phyloP scores from a whole-genome alignment of 2,888 invertebrate species.

The Epinotia ramella region DNA sequence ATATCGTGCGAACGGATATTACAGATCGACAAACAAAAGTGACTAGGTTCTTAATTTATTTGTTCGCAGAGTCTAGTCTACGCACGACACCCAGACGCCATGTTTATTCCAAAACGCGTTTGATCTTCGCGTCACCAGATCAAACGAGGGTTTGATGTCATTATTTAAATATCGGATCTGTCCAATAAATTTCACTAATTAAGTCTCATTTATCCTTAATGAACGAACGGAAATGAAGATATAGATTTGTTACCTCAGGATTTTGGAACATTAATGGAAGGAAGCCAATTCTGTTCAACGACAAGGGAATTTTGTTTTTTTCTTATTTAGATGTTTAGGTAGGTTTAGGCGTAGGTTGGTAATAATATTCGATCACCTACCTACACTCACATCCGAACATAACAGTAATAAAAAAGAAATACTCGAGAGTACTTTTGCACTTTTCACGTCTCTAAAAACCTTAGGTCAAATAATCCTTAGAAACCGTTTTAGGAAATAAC shows the following conservation, averaged over 20 bases:
- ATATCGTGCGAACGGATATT: constrained; percentile 1
- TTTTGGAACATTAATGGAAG: constrained; percentile 3
- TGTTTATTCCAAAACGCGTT: not conserved
- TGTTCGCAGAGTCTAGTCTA: not conserved
- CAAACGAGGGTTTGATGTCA: not conserved
- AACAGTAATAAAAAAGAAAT: not conserved
- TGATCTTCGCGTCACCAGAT: constrained; percentile 11
- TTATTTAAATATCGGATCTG: not conserved
- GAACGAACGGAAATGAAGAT: constrained; percentile 8
- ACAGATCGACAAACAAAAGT: not conserved
- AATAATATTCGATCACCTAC: not conserved
- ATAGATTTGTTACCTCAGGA: constrained; percentile 5
- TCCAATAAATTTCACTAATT: constrained; percentile 22
- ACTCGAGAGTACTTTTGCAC: not conserved
- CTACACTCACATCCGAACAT: not conserved
- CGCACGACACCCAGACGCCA: not conserved
- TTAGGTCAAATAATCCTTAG: not conserved
- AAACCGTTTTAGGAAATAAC: not conserved
- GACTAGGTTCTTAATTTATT: not conserved
- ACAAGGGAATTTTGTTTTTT: not conserved
- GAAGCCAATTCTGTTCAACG: not conserved
- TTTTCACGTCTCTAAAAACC: not conserved
- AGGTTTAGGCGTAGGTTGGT: not conserved
- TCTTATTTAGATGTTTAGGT: not conserved
- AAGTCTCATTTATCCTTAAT: constrained; percentile 10